A percentile compares a stretch with the other conserved stretches of the same genome.
phyloP scores from a whole-genome alignment of 2,113 vertebrate species.

The Clarias gariepinus region DNA sequence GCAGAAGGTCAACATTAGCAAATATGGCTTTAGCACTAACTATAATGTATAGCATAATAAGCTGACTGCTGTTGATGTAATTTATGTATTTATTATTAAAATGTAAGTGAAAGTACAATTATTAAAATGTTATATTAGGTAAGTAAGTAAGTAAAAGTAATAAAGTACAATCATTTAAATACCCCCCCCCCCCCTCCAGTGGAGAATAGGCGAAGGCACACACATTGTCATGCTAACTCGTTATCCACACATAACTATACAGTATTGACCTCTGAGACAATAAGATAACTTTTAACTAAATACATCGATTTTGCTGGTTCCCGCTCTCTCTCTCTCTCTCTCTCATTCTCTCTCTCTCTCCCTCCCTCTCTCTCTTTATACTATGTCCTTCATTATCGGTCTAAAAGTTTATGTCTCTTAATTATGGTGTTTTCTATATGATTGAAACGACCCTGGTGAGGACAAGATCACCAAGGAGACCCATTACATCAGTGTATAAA shows the following conservation, averaged over 20 bases:
- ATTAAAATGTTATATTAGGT: too few species aligned
- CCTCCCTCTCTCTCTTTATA: background rate
- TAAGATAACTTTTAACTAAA: too few species aligned
- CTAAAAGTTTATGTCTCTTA: background rate
- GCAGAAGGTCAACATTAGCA: background rate
- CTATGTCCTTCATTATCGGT: background rate
- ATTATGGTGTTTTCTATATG: slow-evolving; percentile 4
- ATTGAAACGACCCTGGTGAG: background rate
- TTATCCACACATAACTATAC: background rate
- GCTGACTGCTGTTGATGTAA: background rate
- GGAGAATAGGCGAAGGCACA: background rate
- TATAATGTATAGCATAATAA: background rate
- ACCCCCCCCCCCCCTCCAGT: too few species aligned
- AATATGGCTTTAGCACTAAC: background rate
- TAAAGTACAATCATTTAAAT: background rate
- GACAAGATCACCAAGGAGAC: background rate
- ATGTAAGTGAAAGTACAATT: too few species aligned
- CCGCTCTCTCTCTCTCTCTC: too few species aligned
- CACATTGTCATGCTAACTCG: background rate
- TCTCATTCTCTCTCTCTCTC: too few species aligned
- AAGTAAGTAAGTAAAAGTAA: background rate
- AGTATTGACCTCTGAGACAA: background rate
- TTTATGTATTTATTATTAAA: too few species aligned
- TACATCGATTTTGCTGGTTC: background rate
- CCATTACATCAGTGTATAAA: background rate